phyloP scores from a whole-genome alignment of 1,140 invertebrate genomes.

The Plutomurus gul region DNA sequence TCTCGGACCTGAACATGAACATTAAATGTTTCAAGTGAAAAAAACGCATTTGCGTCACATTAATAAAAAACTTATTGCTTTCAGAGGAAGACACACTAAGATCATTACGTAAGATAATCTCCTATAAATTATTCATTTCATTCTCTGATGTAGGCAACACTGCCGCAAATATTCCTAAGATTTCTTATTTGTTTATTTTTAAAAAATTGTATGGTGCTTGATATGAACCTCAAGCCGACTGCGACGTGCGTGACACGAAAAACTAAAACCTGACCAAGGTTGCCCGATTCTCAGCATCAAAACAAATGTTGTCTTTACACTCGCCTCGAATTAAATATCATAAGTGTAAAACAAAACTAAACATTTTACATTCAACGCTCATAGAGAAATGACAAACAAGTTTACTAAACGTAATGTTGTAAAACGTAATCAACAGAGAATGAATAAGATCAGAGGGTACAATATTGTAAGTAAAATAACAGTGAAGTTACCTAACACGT shows the following conservation, averaged over 20 bases:
- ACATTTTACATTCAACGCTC: background rate
- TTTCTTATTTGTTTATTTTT: background rate
- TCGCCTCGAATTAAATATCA: background rate
- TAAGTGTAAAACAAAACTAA: background rate
- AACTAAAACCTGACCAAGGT: background rate
- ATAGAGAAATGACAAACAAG: background rate
- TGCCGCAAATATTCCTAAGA: background rate
- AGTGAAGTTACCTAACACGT: slow-evolving; percentile 4
- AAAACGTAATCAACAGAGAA: background rate
- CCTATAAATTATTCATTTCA: slow-evolving; percentile 15
- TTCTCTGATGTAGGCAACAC: background rate
- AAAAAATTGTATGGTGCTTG: background rate
- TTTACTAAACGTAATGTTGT: slow-evolving; percentile 20
- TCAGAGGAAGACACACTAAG: slow-evolving; percentile 23
- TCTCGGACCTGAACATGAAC: background rate
- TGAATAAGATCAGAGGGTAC: background rate
- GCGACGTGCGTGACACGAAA: background rate
- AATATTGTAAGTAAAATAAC: slow-evolving; percentile 19
- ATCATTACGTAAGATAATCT: slow-evolving; percentile 25
- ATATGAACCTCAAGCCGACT: background rate
- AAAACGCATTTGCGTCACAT: background rate
- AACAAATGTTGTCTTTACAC: background rate
- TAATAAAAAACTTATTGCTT: slow-evolving; percentile 26
- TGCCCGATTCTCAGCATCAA: slow-evolving; percentile 3
- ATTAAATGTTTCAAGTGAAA: slow-evolving; percentile 4